Base-by-base conservation (phyloP, 2,888 invertebrate species). In the Anoplius nigerrimus region DNA sequence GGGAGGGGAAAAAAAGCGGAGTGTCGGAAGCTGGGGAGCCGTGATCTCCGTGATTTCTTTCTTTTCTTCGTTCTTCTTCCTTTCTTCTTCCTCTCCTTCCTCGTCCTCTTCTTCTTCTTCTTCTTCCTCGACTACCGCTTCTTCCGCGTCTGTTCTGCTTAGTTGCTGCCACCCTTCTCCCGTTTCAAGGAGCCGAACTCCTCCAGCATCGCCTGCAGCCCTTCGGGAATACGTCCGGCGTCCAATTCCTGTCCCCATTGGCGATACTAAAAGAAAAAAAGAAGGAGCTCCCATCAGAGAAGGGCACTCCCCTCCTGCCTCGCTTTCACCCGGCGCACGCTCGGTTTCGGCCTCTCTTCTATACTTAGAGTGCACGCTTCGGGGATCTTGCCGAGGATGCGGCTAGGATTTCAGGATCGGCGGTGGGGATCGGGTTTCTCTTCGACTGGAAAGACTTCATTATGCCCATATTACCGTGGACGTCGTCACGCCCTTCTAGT, bases 171-270 rank as follows among this genome's bases (percentile, higher is more conserved):
- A 13, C 34, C 76, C 24, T 81, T 76, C 66, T 95, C 95, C 84
- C 93, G 92, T 83, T 95, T 95, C 52, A 94, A 89, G 64, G 92
- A 90, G 8, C 93, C 94, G 82, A 94, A 89, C 82, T 95, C 95
- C 81, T 95, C 94, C 64, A 96, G 90, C 83, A 95, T 90, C 56
- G 92, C 91, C 81, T 95, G 93, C 77, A 96, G 91, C 53, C 94
- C 95, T 76, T 96, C 95, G 2, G 97, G 95, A 79, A 95, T 91
- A 71, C 91, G 91, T 51, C 96, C 96, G 83, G 95, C 94, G 83
- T 95, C 96, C 76, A 97, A 88, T 81, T 96, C 96, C 83, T 92
- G 91, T 78, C 93, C 94, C 95, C 95, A 96, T 86, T 92, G 91
- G 84, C 93, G 93, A 89, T 94, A 95, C 95, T 96, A 90, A 54